Base-by-base conservation (phyloP, 2,888 invertebrate species). In the Acronicta leporina region DNA sequence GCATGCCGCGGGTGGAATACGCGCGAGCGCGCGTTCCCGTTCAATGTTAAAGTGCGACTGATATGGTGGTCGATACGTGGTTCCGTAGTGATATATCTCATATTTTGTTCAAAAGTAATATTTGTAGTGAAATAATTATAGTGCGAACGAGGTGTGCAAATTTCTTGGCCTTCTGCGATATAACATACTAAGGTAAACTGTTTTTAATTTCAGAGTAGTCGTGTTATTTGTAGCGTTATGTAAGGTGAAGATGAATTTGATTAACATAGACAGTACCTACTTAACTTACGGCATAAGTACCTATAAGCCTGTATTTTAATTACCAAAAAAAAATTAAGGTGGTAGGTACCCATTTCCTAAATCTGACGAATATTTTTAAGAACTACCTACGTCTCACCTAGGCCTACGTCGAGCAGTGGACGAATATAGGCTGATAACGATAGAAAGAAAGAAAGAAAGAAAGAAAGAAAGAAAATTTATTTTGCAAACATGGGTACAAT, bases 1-100 rank as follows among this genome's bases (percentile, higher is more conserved):
- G n/a, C n/a, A n/a, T n/a, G 16, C 0, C 33, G 45, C 30, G 57
- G 40, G 64, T 9, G 64, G 38, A 64, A 43, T 59, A 30, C 54
- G 66, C 59, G 65, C 65, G 47, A 40, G 47, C 47, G 51, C 66
- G 56, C 44, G 58, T 50, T 15, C 14, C 41, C 13, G 46, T 42
- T 40, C 0, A 8, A 15, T 42, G 35, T 2, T 13, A 13, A 20
- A 41, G 38, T 52, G 27, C 38, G 52, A 49, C 44, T 60, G 42
- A 40, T 52, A 65, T 53, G 49, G 42, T 54, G 55, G 30, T 40
- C 55, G 66, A 64, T 13, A 51, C 41, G 20, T 44, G 40, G 33
- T 25, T 62, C 44, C 41, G 20, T 44, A 52, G 51, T 63, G 56
- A 11, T 20, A 52, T 52, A 43, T 20, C n/a, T 45, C 20, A 9